phyloP scores from a whole-genome alignment of 2,113 vertebrate genomes.

The Sylvietta virens region DNA sequence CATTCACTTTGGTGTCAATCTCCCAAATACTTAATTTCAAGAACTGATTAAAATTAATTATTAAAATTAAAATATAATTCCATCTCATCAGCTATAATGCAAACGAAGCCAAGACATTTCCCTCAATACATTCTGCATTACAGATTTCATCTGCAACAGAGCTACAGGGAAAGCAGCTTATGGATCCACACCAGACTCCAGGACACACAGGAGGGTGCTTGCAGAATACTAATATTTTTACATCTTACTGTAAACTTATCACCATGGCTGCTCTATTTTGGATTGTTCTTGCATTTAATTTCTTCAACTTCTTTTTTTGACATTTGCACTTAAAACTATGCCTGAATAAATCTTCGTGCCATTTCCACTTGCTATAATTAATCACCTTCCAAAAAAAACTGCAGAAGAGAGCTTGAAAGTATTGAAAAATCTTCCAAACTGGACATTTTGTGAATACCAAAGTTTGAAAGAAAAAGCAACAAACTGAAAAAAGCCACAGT shows the following conservation, averaged over 20 bases:
- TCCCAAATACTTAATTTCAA: not conserved
- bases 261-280: not conserved
- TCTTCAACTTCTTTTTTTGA: constrained; percentile 39
- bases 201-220: not conserved
- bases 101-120: not conserved
- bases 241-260: not conserved
- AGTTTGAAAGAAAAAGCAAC: not conserved
- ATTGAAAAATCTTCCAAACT: not conserved
- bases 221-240: not conserved
- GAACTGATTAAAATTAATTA: not conserved
- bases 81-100: not conserved
- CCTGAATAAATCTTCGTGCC: constrained; percentile 50
- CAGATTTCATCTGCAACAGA: not conserved
- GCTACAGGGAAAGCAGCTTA: not conserved
- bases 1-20: not conserved
- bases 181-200: not conserved
- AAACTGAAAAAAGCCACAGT: not conserved
- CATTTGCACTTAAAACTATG: constrained; percentile 52
- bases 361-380: constrained; percentile 44
- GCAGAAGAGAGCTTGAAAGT: not conserved
- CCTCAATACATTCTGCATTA: not conserved
- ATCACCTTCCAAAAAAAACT: not conserved
- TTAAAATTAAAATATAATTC: not conserved
- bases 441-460: not conserved
- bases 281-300: not conserved